Evolutionary conservation across 2,113 vertebrate genomes (phyloP).

Genomic region (Ciconia maguari): DNA sequence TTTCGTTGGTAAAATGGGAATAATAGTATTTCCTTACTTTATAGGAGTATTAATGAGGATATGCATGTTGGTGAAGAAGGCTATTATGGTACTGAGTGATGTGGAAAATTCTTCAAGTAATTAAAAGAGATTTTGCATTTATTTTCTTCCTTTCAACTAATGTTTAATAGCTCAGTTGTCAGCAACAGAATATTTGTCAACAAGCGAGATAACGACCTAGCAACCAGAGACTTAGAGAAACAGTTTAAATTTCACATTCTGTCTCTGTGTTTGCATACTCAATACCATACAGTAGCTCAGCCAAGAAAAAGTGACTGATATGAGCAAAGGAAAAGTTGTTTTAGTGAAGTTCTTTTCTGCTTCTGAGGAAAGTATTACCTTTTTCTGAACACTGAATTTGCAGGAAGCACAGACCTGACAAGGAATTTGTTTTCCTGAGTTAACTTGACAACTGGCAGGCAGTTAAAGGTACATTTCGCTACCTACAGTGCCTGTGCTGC

Average conservation of each 20-base stretch:
- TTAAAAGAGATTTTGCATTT: neutral
- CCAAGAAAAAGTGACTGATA: neutral
- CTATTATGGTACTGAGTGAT: neutral
- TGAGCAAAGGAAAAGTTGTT: neutral
- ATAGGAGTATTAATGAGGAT: neutral
- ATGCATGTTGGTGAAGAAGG: neutral
- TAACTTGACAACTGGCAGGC: neutral
- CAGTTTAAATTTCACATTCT: neutral
- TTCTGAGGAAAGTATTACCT: neutral
- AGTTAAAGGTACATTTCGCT: rapidly evolving
- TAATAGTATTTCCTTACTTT: neutral
- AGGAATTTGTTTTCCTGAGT: neutral
- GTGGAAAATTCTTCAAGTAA: neutral
- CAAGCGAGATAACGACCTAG: neutral
- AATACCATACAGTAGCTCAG: neutral
- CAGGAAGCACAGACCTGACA: neutral
- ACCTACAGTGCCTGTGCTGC: neutral
- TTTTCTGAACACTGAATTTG: neutral
- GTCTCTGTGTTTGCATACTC: neutral
- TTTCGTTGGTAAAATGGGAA: neutral
- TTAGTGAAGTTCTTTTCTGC: neutral
- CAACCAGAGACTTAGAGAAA: neutral
- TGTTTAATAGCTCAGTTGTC: neutral
- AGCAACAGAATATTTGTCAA: neutral
- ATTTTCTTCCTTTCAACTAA: neutral